Evolutionary conservation across 1,140 invertebrate genomes (phyloP), one percentile per base, ranked within the genome.

Genomic region (Bombus waltoni): DNA sequence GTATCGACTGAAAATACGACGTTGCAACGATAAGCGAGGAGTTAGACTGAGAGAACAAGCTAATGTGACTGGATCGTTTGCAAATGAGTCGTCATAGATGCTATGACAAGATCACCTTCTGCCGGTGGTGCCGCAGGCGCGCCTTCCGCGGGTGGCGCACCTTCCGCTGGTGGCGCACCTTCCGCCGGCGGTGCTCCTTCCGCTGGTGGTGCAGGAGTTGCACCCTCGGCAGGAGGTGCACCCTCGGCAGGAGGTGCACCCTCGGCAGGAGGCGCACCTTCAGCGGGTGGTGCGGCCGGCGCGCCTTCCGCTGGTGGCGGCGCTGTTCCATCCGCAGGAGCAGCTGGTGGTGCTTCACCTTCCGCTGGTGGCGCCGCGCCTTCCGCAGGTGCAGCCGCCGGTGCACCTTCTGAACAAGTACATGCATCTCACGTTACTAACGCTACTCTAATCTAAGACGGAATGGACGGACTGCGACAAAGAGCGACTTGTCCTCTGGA

Each of bases 71-170:
- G 57, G 9, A 28, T 28, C 25, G 57, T 59, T 59, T 28, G 25
- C 57, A 59, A 59, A 59, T 11, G 25, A 62, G 10, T n/a, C 11
- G 28, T 62, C 8, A 11, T 62, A 62, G 28, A 62, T 32, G n/a
- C 9, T 73, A 92, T 93, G 8, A 92, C 94, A 35, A 95, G 94
- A 18, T 93, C 92, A 62, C 94, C 92, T 85, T 93, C 94, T 47
- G 93, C 89, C 18, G 94, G 91, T 40, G 81, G 85, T 68, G 92
- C 75, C 70, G 90, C 62, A 35, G 87, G 92, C 10, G 90, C 89
- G 70, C 87, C 94, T 78, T 92, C 94, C 2, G 91, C 91, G 15
- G 81, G 70, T 89, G 93, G 44, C 89, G 93, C 90, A 35, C 85
- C 92, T 85, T 95, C 95, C 15, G 94, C 94, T n/a, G 94, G 88